Evolutionary conservation across 2,888 invertebrate genomes (phyloP), one percentile per base, ranked within the genome.

Genomic region (Thalpophila matura): DNA sequence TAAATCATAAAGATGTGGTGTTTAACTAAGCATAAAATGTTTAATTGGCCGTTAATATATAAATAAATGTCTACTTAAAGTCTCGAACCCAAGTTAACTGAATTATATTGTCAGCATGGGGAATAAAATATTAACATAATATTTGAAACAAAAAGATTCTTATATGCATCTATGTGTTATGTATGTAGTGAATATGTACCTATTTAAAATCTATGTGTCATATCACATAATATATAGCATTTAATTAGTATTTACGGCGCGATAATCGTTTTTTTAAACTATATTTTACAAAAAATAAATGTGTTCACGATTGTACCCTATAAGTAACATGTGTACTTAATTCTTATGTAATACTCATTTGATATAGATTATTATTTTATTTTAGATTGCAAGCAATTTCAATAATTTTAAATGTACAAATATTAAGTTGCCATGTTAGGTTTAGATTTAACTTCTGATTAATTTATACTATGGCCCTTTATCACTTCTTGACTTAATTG

Each of bases 341-440:
- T 69, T 60, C 1, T 55, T 56, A 61, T 55, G 54, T 60, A 66
- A 72, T 66, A 74, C 55, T 77, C 47, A 73, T 59, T 58, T 33
- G 20, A 20, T 37, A 40, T 57, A 40, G 12, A 45, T 53, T n/a
- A n/a, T n/a, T n/a, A n/a, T n/a, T n/a, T n/a, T 65, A 55, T 50
- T 71, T 54, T 18, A 59, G 56, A 42, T 53, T 45, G 56, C 43
- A 73, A 46, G 33, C 29, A 38, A 33, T 50, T 56, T 49, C n/a
- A 49, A 43, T 49, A 35, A 45, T 66, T 63, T 61, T 53, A 59
- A 66, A 55, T 73, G 80, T 82, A 82, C 82, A 82, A 82, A 82
- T 55, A 53, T n/a, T 71, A 68, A 67, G 79, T 83, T 83, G 83
- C 83, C 83, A 83, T 83, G 71, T 77, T 81, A 81, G 77, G 67